Evolutionary conservation across 2,113 vertebrate species (phyloP), one percentile per base, ranked within the genome.

Genomic region (Mohoua ochrocephala): DNA sequence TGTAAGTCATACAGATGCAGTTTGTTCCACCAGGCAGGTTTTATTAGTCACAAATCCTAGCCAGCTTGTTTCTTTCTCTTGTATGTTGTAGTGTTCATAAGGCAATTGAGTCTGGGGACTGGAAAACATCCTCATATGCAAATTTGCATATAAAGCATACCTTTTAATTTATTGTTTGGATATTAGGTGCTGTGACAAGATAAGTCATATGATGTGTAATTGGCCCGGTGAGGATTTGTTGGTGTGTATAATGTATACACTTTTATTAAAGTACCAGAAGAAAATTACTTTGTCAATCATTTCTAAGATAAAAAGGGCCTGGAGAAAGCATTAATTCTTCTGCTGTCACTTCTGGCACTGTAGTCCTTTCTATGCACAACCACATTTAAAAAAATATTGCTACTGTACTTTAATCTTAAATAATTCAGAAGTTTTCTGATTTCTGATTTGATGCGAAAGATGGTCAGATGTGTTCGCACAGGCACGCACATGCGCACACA

Each of bases 251-350:
- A 95, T 52, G 91, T 93, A 95, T 95, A 97, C 68, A 95, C 97
- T 97, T 97, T 93, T 95, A 97, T 96, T 96, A 96, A 97, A 96
- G 87, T 93, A 97, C 92, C 89, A 94, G 92, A 96, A 97, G 96
- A 97, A 97, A 97, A 97, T 97, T 97, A 97, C 95, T 97, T 97
- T 97, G 97, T 97, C 97, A 97, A 96, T 97, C 97, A 97, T 89
- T 96, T 92, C 89, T 78, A 86, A 91, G 91, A 93, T 88, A 93
- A 95, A 96, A 96, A 90, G 59, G 68, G 89, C 91, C 95, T 91
- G 85, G 81, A 95, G 94, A 95, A 97, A 97, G 87, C 89, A 97
- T 95, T 96, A 95, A 97, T 96, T 96, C 95, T 93, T 95, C 89
- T 94, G 41, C 89, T 96, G 92, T 97, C 92, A 94, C 63, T 97